Base-by-base conservation (phyloP, 1,140 invertebrate genomes). In the Belonocnema kinseyi region DNA sequence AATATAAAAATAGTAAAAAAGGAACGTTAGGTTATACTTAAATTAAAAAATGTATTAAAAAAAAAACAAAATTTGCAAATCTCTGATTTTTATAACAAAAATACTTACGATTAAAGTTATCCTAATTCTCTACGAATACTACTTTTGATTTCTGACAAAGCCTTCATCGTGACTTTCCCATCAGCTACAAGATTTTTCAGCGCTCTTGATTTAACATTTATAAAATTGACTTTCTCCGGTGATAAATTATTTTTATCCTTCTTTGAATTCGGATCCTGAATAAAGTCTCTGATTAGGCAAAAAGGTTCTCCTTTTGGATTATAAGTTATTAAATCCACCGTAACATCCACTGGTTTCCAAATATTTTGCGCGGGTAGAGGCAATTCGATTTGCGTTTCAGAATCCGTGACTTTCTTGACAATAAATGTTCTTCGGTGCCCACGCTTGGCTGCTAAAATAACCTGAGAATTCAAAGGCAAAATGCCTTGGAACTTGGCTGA, bases 231-330 rank as follows among this genome's bases (percentile, higher is more conserved):
- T 33, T 80, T 81, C 6, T 81, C 52, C 0, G 19, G 16, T 52
- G 56, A 56, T 16, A 58, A 40, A 16, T 52, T n/a, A 13, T 61
- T 58, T 66, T 75, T 77, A 21, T 73, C 83, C 52, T 78, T 75
- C 0, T 79, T 75, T 2, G 53, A 16, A 13, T n/a, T 5, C 8
- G 81, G 53, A 76, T 80, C 75, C 50, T 76, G 78, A 40, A 84
- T 21, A 66, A 81, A 89, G 79, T 89, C 74, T 40, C 77, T 86
- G 71, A 88, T 80, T 4, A 90, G 52, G 26, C 83, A 89, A 87
- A 88, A 89, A n/a, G 85, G 66, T 26, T 75, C 40, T 7, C 74
- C 66, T 56, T 87, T 71, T 8, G 81, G 77, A 21, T 75, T 79
- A 13, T 85, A 73, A 17, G 85, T 84, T 3, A 90, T 79, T 26